phyloP scores from a whole-genome alignment of 2,797 vertebrate species.

The Aselliscus stoliczkanus region DNA sequence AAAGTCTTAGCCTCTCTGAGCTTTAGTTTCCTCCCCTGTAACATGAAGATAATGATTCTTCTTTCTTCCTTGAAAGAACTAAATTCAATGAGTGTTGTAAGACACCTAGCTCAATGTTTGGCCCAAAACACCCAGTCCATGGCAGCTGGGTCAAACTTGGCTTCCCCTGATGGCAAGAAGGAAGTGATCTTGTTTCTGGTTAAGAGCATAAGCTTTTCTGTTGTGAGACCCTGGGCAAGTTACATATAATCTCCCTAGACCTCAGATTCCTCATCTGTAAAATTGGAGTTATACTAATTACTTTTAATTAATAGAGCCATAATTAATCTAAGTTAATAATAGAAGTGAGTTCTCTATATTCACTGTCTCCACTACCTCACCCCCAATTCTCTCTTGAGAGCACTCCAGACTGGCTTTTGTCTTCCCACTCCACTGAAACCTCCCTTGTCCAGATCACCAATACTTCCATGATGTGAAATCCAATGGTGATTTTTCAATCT shows the following conservation, averaged over 20 bases:
- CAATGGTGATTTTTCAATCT: background rate
- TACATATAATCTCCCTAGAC: background rate
- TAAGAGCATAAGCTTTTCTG: background rate
- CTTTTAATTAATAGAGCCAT: background rate
- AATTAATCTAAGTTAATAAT: background rate
- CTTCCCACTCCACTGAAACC: background rate
- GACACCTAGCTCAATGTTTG: background rate
- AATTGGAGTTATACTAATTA: background rate
- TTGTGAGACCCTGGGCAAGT: background rate
- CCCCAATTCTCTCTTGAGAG: background rate
- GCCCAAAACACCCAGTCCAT: background rate
- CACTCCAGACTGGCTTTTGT: background rate
- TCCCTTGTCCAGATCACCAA: background rate
- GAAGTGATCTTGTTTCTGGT: background rate
- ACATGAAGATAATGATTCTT: background rate
- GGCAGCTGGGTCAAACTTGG: background rate
- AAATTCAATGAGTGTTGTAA: background rate
- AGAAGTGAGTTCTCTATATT: background rate
- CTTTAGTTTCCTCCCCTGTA: background rate
- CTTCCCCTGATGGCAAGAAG: background rate
- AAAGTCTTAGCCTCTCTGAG: background rate
- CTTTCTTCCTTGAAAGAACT: background rate
- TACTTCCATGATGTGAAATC: background rate
- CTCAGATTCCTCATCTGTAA: background rate
- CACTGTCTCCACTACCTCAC: background rate